phyloP scores from a whole-genome alignment of 2,888 invertebrate species.

The Cephonodes hylas region DNA sequence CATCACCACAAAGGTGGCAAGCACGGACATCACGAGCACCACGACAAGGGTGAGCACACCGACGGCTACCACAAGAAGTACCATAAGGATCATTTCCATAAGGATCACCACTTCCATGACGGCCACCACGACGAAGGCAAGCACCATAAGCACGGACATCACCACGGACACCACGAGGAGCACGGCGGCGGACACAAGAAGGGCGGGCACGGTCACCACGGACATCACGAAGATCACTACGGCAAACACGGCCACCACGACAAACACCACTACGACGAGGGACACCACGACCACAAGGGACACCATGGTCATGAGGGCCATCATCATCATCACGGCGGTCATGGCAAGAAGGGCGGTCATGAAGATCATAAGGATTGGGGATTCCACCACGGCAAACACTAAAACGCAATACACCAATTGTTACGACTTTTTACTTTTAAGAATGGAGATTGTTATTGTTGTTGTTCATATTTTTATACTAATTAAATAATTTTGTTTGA shows the following conservation, averaged over 20 bases:
- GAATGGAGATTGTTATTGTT: constrained; percentile 56
- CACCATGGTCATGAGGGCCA: constrained; percentile 89
- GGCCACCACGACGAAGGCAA: constrained; percentile 91
- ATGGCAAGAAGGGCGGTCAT: constrained; percentile 89
- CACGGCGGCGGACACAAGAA: constrained; percentile 90
- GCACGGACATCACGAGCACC: constrained; percentile 90
- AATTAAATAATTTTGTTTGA: constrained; percentile 46
- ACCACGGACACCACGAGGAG: constrained; percentile 86
- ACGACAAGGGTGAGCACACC: constrained; percentile 91
- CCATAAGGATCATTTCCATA: constrained; percentile 93
- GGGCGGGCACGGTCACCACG: constrained; percentile 89
- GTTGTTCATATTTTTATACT: constrained; percentile 59
- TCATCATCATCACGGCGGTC: constrained; percentile 86
- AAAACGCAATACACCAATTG: constrained; percentile 35
- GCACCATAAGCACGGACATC: constrained; percentile 89
- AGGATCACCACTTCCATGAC: constrained; percentile 94
- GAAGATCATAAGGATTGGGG: constrained; percentile 88
- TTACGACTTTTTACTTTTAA: constrained; percentile 50
- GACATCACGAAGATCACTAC: constrained; percentile 88
- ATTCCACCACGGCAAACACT: constrained; percentile 80
- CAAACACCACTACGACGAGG: constrained; percentile 90
- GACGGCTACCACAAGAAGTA: constrained; percentile 92
- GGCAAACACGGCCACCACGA: constrained; percentile 90
- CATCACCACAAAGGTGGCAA: constrained; percentile 90
- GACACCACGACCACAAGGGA: constrained; percentile 89